These are phyloP conservation scores for Rhyacophila brunnea DNA, from an alignment of 1,140 invertebrate genomes.

Conservation along the genomic window DNA sequence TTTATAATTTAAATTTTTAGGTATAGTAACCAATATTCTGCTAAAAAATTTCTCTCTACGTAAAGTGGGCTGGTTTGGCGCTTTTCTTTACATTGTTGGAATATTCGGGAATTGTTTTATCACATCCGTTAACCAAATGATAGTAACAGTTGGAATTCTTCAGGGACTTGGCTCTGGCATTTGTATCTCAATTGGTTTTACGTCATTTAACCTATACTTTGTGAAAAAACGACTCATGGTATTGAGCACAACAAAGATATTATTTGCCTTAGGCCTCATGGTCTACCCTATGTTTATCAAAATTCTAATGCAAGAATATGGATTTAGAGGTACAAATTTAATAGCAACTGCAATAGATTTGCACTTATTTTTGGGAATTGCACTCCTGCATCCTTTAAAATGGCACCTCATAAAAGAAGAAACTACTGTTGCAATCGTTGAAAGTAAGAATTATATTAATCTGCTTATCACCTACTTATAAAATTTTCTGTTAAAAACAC, in stretches of 20 bases:
- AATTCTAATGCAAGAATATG: background rate
- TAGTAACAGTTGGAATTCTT: constrained; percentile 44
- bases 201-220: constrained; percentile 14
- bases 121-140: constrained; percentile 53
- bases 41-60: constrained; percentile 56
- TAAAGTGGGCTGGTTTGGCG: constrained; percentile 58
- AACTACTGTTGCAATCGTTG: background rate
- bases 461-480: too few relatives aligned
- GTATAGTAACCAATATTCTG: constrained; percentile 48
- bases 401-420: constrained; percentile 5
- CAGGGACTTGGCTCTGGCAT: background rate
- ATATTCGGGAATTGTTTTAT: constrained; percentile 56
- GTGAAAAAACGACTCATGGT: background rate
- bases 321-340: constrained; percentile 11
- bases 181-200: background rate
- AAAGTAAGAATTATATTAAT: too few relatives aligned
- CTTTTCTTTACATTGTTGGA: constrained; percentile 55
- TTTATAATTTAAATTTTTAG: too few relatives aligned
- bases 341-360: background rate
- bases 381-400: constrained; percentile 6
- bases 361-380: background rate
- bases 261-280: constrained; percentile 3
- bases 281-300: constrained; percentile 8
- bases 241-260: constrained; percentile 6
- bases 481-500: too few relatives aligned